Conservation (phyloP, 2,888 invertebrate genomes). For the Aleiodes alternator region DNA sequence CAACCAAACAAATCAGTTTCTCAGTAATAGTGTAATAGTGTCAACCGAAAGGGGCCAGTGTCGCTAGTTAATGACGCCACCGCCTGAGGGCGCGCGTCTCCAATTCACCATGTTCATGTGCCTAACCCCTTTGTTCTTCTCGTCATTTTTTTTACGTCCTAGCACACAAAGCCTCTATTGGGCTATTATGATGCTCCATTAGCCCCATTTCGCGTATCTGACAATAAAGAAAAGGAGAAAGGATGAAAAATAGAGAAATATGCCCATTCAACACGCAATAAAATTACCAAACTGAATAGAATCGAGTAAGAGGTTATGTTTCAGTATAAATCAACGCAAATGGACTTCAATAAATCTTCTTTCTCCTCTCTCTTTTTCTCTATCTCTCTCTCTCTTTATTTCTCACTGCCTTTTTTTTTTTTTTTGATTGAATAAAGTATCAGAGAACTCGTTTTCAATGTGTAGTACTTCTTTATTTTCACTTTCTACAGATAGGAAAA, state of each 20-base stretch:
- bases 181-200: slow-evolving; percentile 3
- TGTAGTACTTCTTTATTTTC: slow-evolving; percentile 25
- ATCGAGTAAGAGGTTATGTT: slow-evolving; percentile 3
- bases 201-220: not conserved
- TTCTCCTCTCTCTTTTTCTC: not conserved
- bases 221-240: slow-evolving; percentile 1
- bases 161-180: not conserved
- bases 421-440: not conserved
- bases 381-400: no score
- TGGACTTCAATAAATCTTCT: not conserved
- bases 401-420: not conserved
- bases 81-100: not conserved
- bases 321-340: slow-evolving; percentile 2
- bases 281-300: not conserved
- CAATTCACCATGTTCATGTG: not conserved
- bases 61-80: slow-evolving; percentile 16
- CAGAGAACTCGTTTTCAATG: slow-evolving; percentile 14
- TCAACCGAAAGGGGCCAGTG: not conserved
- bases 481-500: slow-evolving; percentile 34
- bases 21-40: not conserved
- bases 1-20: no score
- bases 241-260: not conserved
- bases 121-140: not conserved
- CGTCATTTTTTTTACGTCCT: not conserved
- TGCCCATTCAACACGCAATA: not conserved